These are phyloP conservation scores for Agrochola macilenta DNA, from an alignment of 2,888 invertebrate species.

Conservation along the genomic window DNA sequence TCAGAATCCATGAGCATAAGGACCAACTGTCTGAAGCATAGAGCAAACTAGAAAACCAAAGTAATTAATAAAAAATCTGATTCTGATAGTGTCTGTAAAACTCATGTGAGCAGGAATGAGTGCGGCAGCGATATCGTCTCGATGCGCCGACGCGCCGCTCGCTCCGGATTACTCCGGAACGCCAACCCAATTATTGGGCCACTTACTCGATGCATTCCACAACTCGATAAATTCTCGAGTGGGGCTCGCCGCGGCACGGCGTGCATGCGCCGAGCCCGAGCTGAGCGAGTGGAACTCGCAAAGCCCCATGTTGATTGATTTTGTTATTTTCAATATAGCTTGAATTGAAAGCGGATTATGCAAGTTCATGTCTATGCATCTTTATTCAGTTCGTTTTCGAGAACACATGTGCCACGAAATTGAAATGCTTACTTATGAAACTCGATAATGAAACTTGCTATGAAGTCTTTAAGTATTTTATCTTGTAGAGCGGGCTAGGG, in stretches of 20 bases:
- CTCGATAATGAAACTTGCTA: conserved; percentile 29
- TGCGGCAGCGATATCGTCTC: conserved; percentile 63
- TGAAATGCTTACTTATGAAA: conserved; percentile 14
- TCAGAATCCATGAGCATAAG: neutral
- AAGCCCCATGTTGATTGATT: conserved; percentile 60
- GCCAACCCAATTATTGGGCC: conserved; percentile 78
- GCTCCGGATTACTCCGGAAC: conserved; percentile 60
- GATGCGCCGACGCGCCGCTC: conserved; percentile 40
- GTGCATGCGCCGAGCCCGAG: conserved; percentile 16
- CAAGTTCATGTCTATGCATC: conserved; percentile 33
- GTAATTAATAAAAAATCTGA: conserved; percentile 35
- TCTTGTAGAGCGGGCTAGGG: conserved; percentile 3
- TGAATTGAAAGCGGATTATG: conserved; percentile 39
- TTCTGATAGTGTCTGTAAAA: conserved; percentile 33
- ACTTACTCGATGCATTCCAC: conserved; percentile 77
- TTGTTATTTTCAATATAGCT: conserved; percentile 56
- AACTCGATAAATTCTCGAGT: conserved; percentile 76
- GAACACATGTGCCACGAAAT: conserved; percentile 18
- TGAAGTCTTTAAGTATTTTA: conserved; percentile 26
- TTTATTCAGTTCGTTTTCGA: conserved; percentile 34
- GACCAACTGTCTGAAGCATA: too few species aligned
- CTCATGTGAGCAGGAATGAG: conserved; percentile 41
- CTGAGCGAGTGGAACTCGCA: conserved; percentile 55
- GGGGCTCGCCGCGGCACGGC: conserved; percentile 60
- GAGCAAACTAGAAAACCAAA: neutral